Base-by-base conservation (phyloP, 1,140 invertebrate species). In the Uloborus diversus region DNA sequence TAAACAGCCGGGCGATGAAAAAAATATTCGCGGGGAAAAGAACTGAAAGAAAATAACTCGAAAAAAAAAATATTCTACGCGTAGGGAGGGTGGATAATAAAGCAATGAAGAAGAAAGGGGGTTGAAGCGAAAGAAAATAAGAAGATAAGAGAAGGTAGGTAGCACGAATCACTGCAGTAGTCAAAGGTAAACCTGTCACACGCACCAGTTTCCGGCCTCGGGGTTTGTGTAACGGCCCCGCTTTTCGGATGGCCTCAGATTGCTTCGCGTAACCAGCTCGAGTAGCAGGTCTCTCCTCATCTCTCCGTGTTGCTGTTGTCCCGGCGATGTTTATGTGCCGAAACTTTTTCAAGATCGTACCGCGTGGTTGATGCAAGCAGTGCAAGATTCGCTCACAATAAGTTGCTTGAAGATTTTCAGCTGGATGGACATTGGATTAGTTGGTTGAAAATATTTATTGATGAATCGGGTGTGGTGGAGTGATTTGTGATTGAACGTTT, bases 151-250 rank as follows among this genome's bases (percentile, higher is more conserved):
- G 20, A 20, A 73, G 57, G 70, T 62, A 73, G 70, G 70, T 73
- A 73, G 70, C 70, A 51, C 57, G 57, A 73, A 57, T 62, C 49
- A 32, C 57, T 73, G 70, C 70, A 73, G 70, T 73, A 73, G 70
- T 57, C 35, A 73, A 73, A 73, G 70, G 70, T 73, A 73, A 73
- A 73, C 70, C 70, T 73, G 70, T 73, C 70, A 62, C 53, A 59
- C 30, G 35, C 53, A 59, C 70, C 62, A 23, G 57, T 73, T 73
- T 73, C 70, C 70, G 70, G 70, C 70, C 70, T 28, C 35, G 35
- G 70, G 70, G 70, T 73, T 27, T 62, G 32, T 42, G 70, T 73
- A 73, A 73, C 70, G 70, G 70, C 70, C 57, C 51, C 35, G 20
- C 57, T 35, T 25, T 14, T 65, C 14, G 28, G 32, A 33, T n/a